Percentiles rank a stretch among this genome's conserved stretches.
Evolutionary conservation across 2,113 vertebrate genomes (phyloP).

Genomic region (Prunella himalayana): DNA sequence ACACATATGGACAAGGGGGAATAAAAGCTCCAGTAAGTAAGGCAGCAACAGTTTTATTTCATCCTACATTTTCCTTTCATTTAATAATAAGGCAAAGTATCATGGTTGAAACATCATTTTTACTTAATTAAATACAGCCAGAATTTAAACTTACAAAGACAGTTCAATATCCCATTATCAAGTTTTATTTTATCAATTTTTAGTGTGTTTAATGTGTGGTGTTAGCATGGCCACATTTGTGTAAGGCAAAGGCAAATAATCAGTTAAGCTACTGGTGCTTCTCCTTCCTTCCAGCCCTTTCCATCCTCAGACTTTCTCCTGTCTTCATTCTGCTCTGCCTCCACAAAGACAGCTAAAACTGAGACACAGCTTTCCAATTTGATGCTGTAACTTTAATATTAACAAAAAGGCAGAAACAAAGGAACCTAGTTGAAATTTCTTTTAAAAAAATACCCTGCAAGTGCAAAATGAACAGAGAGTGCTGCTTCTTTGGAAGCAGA

Average conservation of each 20-base stretch:
- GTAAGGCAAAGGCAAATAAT: neutral
- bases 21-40: neutral
- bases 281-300: neutral
- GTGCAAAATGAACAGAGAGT: neutral
- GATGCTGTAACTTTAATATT: neutral
- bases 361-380: neutral
- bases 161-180: neutral
- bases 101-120: neutral
- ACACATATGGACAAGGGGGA: neutral
- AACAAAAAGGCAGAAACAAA: neutral
- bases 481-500: neutral
- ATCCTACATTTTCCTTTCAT: neutral
- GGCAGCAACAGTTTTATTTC: neutral
- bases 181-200: neutral
- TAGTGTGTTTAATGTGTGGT: neutral
- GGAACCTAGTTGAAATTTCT: neutral
- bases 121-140: neutral
- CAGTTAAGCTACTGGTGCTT: neutral
- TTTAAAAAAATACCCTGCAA: neutral
- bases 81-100: neutral
- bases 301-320: neutral
- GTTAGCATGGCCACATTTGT: neutral
- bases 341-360: neutral
- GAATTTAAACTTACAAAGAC: neutral
- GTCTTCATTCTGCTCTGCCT: neutral